These are phyloP conservation scores for Sceloporus undulatus DNA, from an alignment of 2,113 vertebrate genomes.

Conservation along the genomic window DNA sequence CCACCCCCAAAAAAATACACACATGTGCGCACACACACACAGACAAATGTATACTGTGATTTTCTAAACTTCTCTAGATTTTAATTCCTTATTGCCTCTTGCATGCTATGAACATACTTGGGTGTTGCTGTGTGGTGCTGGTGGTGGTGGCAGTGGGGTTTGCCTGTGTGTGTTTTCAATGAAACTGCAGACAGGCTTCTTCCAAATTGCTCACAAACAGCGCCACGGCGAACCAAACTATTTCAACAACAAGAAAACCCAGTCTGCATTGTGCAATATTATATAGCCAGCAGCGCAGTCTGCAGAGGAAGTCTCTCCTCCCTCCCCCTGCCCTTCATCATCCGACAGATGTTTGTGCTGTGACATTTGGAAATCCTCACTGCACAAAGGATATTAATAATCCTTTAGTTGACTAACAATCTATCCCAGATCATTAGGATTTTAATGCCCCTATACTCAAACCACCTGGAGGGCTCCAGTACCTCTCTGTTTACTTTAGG, in stretches of 20 bases:
- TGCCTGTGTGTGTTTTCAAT: background rate
- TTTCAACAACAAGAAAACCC: constrained; percentile 18
- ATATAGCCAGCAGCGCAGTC: constrained; percentile 7
- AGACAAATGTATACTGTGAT: background rate
- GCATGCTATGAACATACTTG: background rate
- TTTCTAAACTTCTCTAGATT: background rate
- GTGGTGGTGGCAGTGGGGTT: background rate
- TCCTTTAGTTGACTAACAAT: constrained; percentile 23
- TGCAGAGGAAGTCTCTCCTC: constrained; percentile 9
- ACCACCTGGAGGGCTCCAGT: constrained; percentile 29
- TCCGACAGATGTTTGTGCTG: constrained; percentile 31
- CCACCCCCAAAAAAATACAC: background rate
- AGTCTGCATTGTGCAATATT: constrained; percentile 26
- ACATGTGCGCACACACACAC: no score
- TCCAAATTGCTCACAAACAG: background rate
- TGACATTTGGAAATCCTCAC: constrained; percentile 21
- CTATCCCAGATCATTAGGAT: constrained; percentile 16
- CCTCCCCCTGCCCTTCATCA: constrained; percentile 2
- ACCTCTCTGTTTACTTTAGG: background rate
- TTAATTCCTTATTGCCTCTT: background rate
- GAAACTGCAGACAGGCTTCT: constrained; percentile 13
- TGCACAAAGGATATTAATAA: constrained; percentile 38
- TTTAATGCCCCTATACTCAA: constrained; percentile 6
- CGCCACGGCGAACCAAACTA: background rate
- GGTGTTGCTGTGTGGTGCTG: background rate